phyloP scores from a whole-genome alignment of 1,140 invertebrate genomes.

The Heliconius hermathena region DNA sequence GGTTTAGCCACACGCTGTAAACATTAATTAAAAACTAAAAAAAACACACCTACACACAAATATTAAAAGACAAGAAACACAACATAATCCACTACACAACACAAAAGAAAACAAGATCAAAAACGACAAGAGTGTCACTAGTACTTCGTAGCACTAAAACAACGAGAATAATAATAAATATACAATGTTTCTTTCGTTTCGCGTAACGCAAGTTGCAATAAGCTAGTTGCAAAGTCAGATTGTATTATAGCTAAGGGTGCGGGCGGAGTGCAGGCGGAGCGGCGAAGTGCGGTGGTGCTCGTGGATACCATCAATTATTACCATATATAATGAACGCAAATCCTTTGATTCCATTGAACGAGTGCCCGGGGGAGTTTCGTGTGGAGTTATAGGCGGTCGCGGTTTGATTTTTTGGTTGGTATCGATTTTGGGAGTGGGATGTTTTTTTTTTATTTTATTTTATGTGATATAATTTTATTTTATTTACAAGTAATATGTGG shows the following conservation, averaged over 20 bases:
- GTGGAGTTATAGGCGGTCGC: slow-evolving; percentile 44
- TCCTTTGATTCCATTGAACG: slow-evolving; percentile 80
- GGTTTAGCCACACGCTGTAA: too few relatives aligned
- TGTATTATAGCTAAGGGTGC: slow-evolving; percentile 23
- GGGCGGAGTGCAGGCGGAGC: slow-evolving; percentile 21
- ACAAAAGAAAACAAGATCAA: not conserved
- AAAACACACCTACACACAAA: not conserved
- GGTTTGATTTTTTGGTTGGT: slow-evolving; percentile 3
- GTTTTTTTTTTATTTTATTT: not conserved
- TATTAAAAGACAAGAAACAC: not conserved
- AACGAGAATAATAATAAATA: not conserved
- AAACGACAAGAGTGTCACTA: not conserved
- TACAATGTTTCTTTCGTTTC: slow-evolving; percentile 2
- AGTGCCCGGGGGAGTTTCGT: slow-evolving; percentile 61
- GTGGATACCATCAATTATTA: slow-evolving; percentile 72
- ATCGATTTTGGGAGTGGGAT: not conserved
- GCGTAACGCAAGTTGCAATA: slow-evolving; percentile 23
- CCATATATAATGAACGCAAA: slow-evolving; percentile 75
- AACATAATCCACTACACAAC: not conserved
- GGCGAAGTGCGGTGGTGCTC: slow-evolving; percentile 34
- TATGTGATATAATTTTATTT: not conserved
- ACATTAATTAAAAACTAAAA: not conserved
- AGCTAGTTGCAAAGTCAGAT: slow-evolving; percentile 23
- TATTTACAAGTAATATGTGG: too few relatives aligned
- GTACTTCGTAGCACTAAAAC: not conserved